A percentile compares a stretch with the other conserved stretches of the same genome.
phyloP scores from a whole-genome alignment of 92 coral and sea anemone genomes.

The Actinernus sp. region DNA sequence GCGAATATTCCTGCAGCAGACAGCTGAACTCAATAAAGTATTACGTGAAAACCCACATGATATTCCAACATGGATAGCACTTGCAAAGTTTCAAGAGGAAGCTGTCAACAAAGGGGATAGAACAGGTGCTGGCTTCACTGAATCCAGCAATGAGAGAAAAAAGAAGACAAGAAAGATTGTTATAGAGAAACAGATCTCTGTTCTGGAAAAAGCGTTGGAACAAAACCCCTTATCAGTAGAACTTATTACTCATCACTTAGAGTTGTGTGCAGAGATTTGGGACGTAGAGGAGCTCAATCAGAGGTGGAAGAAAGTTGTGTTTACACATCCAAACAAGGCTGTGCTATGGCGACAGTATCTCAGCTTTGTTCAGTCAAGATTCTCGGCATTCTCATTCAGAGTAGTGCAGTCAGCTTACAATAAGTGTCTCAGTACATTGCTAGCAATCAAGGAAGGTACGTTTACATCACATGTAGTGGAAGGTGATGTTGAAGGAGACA shows the following conservation, averaged over 20 bases:
- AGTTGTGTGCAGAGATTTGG: slow-evolving; percentile 73
- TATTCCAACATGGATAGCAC: slow-evolving; percentile 75
- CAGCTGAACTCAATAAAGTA: slow-evolving; percentile 70
- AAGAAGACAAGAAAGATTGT: slow-evolving; percentile 62
- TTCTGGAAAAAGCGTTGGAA: slow-evolving; percentile 89
- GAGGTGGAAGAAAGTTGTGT: slow-evolving; percentile 86
- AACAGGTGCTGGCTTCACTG: slow-evolving; percentile 46
- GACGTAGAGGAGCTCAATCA: slow-evolving; percentile 64
- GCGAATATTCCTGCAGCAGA: slow-evolving; percentile 34
- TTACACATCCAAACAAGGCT: slow-evolving; percentile 83
- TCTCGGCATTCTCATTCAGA: slow-evolving; percentile 84
- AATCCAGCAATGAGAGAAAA: slow-evolving; percentile 65
- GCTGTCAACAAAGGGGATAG: slow-evolving; percentile 54
- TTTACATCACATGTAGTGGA: slow-evolving; percentile 89
- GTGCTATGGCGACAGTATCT: slow-evolving; percentile 86
- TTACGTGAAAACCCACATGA: slow-evolving; percentile 87
- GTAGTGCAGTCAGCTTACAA: slow-evolving; percentile 60
- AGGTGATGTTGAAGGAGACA: slow-evolving; percentile 72
- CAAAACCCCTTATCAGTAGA: slow-evolving; percentile 83
- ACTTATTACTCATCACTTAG: slow-evolving; percentile 70
- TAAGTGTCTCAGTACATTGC: slow-evolving; percentile 84
- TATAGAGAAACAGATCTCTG: slow-evolving; percentile 86
- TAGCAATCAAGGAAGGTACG: slow-evolving; percentile 89
- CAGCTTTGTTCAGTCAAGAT: slow-evolving; percentile 83
- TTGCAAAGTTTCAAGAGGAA: slow-evolving; percentile 80